These are phyloP conservation scores for Eurosta solidaginis DNA, from an alignment of 1,140 invertebrate genomes.

Conservation along the genomic window DNA sequence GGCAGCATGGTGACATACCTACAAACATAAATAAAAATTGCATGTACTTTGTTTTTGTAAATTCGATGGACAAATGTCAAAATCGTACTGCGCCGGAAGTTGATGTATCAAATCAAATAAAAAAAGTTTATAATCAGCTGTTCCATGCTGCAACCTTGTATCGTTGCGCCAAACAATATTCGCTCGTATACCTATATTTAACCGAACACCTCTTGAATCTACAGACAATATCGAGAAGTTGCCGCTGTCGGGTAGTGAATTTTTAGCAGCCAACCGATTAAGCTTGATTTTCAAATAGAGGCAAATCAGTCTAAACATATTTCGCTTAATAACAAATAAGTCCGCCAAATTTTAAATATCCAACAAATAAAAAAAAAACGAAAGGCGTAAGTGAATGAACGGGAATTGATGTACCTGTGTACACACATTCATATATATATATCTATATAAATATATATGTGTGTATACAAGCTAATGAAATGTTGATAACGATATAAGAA, in stretches of 20 bases:
- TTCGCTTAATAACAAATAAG: not conserved
- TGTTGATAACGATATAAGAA: not conserved
- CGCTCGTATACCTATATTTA: not conserved
- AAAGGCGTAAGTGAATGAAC: not conserved
- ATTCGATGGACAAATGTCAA: no score
- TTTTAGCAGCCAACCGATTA: constrained; percentile 15
- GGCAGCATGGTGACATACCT: no score
- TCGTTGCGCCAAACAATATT: no score
- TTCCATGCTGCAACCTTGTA: no score
- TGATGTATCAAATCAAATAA: no score
- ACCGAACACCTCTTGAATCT: not conserved
- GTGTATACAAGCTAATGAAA: not conserved
- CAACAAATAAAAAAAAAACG: not conserved
- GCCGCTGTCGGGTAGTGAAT: not conserved
- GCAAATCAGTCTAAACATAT: not conserved
- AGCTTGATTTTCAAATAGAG: not conserved
- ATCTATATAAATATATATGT: not conserved
- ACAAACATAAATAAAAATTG: no score
- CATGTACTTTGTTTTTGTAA: no score
- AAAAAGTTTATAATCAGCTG: no score
- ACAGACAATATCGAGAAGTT: not conserved
- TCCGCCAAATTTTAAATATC: not conserved
- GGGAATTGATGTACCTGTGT: not conserved
- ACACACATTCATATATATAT: not conserved
- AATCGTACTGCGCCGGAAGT: no score